Conservation (phyloP, 1,140 invertebrate species). For the Planococcus citri region DNA sequence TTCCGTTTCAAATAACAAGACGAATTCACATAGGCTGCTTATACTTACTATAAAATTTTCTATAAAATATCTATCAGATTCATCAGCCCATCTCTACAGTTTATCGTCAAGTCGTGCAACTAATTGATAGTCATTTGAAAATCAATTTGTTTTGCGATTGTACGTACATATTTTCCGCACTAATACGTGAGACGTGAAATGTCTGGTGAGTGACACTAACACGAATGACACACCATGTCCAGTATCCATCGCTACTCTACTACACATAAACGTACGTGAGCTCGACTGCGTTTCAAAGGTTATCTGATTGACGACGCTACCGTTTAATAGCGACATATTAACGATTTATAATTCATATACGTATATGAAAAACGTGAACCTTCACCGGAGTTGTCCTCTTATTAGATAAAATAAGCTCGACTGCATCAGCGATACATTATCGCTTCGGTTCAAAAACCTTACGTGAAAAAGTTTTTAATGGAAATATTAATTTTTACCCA, state of each 20-base stretch:
- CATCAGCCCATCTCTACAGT: not conserved
- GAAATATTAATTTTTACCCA: too few relatives aligned
- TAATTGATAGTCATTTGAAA: not conserved
- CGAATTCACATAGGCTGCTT: too few relatives aligned
- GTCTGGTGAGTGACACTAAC: not conserved
- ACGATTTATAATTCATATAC: not conserved
- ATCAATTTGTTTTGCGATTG: not conserved
- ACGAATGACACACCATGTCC: not conserved
- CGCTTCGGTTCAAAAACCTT: too few relatives aligned
- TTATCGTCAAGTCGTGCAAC: not conserved
- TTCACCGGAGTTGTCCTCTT: too few relatives aligned
- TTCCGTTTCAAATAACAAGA: too few relatives aligned
- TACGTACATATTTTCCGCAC: not conserved
- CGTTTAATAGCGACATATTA: not conserved
- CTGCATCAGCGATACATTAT: too few relatives aligned
- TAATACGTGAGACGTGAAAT: not conserved
- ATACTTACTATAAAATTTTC: not conserved
- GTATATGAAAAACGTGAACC: not conserved
- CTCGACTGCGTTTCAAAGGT: not conserved
- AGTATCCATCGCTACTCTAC: not conserved
- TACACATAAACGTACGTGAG: not conserved
- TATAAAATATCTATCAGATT: not conserved
- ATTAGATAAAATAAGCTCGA: too few relatives aligned
- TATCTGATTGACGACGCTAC: not conserved
- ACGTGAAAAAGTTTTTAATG: too few relatives aligned